Percentiles rank a stretch among this genome's conserved stretches.
These are phyloP conservation scores for Corythoichthys haematopterus DNA, from an alignment of 2,113 vertebrate genomes.

Conservation along the genomic window DNA sequence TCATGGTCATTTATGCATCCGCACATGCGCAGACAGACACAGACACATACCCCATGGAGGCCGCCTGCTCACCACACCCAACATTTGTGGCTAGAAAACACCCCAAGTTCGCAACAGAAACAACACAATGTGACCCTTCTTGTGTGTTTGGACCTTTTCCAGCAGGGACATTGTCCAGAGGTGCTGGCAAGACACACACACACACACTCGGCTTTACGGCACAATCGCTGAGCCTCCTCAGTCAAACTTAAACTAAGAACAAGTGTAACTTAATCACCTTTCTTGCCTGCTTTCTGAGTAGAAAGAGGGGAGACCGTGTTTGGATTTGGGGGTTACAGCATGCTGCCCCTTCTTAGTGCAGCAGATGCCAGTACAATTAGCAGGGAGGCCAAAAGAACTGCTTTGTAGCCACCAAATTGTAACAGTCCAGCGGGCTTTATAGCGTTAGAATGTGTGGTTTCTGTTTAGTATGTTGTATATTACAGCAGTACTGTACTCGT, in stretches of 20 bases:
- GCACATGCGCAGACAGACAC: constrained; percentile 28
- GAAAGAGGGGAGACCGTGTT: constrained; percentile 31
- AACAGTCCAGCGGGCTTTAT: constrained; percentile 33
- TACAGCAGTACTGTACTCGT: constrained; percentile 61
- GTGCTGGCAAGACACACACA: constrained; percentile 31
- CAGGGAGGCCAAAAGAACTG: constrained; percentile 49
- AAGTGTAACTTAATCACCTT: constrained; percentile 27
- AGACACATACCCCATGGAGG: constrained; percentile 26
- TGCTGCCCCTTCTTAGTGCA: constrained; percentile 14
- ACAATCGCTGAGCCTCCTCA: constrained; percentile 26
- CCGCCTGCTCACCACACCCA: constrained; percentile 20
- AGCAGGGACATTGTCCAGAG: constrained; percentile 17
- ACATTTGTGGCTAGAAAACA: constrained; percentile 33
- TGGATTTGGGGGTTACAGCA: constrained; percentile 13
- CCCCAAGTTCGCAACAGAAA: constrained; percentile 25
- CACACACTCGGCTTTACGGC: constrained; percentile 31
- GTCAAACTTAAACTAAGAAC: constrained; percentile 40
- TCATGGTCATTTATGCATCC: constrained; percentile 24
- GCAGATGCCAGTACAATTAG: constrained; percentile 36
- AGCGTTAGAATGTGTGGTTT: constrained; percentile 62
- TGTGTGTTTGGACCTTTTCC: constrained; percentile 36
- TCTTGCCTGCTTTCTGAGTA: constrained; percentile 38
- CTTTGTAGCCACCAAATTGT: constrained; percentile 44
- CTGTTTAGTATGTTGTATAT: constrained; percentile 54
- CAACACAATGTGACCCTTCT: constrained; percentile 16